These are phyloP conservation scores for Heptranchias perlo DNA, from an alignment of 2,113 vertebrate species.

Conservation along the genomic window DNA sequence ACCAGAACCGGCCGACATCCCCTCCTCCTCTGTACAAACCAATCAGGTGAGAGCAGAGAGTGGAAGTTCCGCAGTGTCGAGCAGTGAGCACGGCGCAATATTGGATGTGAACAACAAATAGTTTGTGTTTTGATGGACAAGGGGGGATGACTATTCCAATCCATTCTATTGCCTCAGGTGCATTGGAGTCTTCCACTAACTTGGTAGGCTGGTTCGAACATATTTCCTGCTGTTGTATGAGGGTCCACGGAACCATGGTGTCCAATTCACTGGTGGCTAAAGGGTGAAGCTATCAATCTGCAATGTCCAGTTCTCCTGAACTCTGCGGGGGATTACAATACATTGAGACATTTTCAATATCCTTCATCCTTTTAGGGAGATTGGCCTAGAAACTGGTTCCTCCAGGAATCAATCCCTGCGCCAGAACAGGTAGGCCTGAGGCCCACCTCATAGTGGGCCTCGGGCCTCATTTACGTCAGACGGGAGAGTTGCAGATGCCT, in stretches of 20 bases:
- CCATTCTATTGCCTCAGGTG: not conserved
- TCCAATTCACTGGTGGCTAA: not conserved
- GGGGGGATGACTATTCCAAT: not conserved
- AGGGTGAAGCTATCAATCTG: too few species aligned
- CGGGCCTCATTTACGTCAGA: too few species aligned
- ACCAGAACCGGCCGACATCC: conserved; percentile 66
- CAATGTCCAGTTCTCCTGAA: not conserved
- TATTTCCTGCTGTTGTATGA: not conserved
- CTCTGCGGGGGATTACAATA: not conserved
- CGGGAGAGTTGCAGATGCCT: too few species aligned
- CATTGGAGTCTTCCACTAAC: not conserved
- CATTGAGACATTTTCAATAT: not conserved
- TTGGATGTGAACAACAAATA: not conserved
- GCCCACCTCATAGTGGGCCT: too few species aligned
- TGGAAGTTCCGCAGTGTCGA: not conserved
- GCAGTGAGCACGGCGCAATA: not conserved
- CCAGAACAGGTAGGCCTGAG: not conserved
- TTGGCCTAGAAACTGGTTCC: not conserved
- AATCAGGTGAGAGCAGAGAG: conserved; percentile 57
- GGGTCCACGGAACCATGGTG: not conserved
- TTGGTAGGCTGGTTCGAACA: not conserved
- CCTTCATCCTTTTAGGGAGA: not conserved
- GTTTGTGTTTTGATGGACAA: not conserved
- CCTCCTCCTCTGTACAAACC: conserved; percentile 64
- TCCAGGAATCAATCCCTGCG: not conserved